Evolutionary conservation across 2,888 invertebrate species (phyloP), one percentile per base, ranked within the genome.

Genomic region (Scaptomyza reducta): DNA sequence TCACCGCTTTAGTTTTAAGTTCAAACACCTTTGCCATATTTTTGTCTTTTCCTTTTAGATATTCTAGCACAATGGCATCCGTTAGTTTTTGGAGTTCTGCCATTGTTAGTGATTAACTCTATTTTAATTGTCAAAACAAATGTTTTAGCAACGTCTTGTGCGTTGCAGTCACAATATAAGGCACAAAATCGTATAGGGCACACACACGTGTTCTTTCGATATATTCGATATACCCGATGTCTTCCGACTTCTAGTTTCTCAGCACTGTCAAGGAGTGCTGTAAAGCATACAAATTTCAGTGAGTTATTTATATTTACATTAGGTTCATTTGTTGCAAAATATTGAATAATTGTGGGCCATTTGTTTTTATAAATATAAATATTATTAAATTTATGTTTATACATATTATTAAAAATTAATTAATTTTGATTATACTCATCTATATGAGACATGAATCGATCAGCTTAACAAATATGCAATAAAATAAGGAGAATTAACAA

Each of bases 1-100:
- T 95, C 93, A 96, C 96, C 92, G 95, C 94, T 90, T 96, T 96
- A 1, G 94, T 94, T 92, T 95, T 95, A 84, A 94, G 94, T 85
- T 95, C 93, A 89, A 95, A 96, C 51, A 94, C 93, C 82, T 94
- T 93, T 0, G 96, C 96, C 31, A 96, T 87, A 6, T 93, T 92
- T 89, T 94, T 94, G 87, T 96, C 95, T 74, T 93, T 93, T 74
- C 93, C 94, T 63, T 92, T 90, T 62, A 96, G 91, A 92, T 93
- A 95, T 74, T 96, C 94, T 74, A 94, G 93, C 63, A 96, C 93
- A 59, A 96, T 89, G 6, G 95, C 94, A 79, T 91, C 92, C 54
- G 93, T 82, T 31, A 93, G 84, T 73, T 90, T 85, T 62, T 93
- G 92, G 47, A 91, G 90, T 45, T 89, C 90, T 78, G 93, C 92